phyloP scores from a whole-genome alignment of 2,888 invertebrate genomes.

The Caenorhabditis sp. region DNA sequence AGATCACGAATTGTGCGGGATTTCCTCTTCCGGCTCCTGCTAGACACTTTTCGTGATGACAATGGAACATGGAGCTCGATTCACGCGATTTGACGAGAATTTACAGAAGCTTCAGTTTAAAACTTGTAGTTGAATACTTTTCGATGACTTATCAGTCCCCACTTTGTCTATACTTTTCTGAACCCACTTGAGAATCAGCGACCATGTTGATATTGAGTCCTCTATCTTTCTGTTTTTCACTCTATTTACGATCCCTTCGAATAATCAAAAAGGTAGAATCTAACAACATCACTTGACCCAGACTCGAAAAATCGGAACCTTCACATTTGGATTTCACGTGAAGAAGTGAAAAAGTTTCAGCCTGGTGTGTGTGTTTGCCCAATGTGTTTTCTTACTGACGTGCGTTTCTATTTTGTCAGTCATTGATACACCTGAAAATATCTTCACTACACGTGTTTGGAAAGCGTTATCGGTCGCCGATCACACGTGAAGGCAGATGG shows the following conservation, averaged over 20 bases:
- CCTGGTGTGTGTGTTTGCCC: constrained; percentile 1
- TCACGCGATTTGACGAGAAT: no score
- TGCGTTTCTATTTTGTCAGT: background rate
- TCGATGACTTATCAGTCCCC: no score
- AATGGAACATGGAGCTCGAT: no score
- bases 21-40: no score
- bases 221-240: background rate
- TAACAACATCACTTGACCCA: background rate
- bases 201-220: background rate
- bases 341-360: constrained; percentile 5
- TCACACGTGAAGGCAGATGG: constrained; percentile 8
- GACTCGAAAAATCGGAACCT: constrained; percentile 5
- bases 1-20: no score
- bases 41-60: no score
- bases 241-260: no score
- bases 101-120: no score
- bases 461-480: background rate
- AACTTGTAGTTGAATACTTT: no score
- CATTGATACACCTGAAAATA: background rate
- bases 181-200: no score
- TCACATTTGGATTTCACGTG: background rate
- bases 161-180: no score
- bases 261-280: background rate
- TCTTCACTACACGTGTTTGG: background rate
- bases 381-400: background rate